phyloP scores from a whole-genome alignment of 92 coral and sea anemone species.

The Heteractis magnifica region DNA sequence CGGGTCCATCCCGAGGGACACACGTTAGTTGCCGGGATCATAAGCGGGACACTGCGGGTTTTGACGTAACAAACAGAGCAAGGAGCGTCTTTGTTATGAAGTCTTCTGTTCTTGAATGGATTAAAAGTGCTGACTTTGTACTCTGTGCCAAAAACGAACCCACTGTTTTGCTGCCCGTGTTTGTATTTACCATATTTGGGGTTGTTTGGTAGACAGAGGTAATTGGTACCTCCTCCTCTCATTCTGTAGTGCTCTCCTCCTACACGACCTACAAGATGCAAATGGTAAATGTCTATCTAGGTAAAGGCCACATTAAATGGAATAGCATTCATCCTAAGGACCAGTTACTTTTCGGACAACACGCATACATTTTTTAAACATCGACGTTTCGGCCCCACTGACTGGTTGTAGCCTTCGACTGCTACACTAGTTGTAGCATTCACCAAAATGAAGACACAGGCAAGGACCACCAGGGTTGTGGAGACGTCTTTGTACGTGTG shows the following conservation, averaged over 20 bases:
- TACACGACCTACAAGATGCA: slow-evolving; percentile 29
- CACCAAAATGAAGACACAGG: no score
- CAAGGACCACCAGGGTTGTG: no score
- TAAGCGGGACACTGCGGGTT: slow-evolving; percentile 69
- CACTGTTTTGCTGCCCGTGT: slow-evolving; percentile 28
- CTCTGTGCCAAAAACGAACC: slow-evolving; percentile 61
- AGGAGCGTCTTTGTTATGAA: slow-evolving; percentile 62
- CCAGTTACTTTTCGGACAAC: no score
- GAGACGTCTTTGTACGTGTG: no score
- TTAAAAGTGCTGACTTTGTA: slow-evolving; percentile 44
- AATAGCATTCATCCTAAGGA: no score
- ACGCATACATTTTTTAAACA: no score
- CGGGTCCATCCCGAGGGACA: slow-evolving; percentile 83
- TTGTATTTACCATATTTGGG: slow-evolving; percentile 56
- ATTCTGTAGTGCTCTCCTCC: slow-evolving; percentile 27
- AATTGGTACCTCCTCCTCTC: slow-evolving; percentile 46
- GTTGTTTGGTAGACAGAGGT: slow-evolving; percentile 43
- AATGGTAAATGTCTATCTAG: no score
- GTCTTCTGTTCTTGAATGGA: slow-evolving; percentile 27
- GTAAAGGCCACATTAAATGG: no score
- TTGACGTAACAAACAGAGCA: slow-evolving; percentile 80
- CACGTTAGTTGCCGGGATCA: slow-evolving; percentile 77
- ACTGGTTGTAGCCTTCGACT: no score
- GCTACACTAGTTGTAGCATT: no score
- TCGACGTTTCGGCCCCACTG: no score